Evolutionary conservation across 2,888 invertebrate genomes (phyloP), one percentile per base, ranked within the genome.

Genomic region (Torymus tubicola): DNA sequence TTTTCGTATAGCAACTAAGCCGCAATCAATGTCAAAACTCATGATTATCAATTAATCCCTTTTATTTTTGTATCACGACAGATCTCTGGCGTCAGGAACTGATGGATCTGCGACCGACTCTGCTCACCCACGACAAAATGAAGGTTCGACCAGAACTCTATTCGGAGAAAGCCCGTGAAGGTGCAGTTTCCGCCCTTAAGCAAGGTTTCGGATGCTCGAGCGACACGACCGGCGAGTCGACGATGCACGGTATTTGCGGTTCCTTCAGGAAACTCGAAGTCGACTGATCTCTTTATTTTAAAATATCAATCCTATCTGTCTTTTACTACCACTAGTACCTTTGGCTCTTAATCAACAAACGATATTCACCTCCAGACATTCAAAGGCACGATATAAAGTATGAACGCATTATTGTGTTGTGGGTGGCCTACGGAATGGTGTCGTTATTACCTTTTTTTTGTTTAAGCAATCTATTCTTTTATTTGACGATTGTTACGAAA

Each of bases 211-310:
- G 89, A 11, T 94, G 94, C 74, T 93, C 94, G 64, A 92, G 93
- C 0, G 94, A 94, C 24, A 50, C 93, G 93, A 8, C 86, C 88
- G 60, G 82, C 57, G 95, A 95, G 88, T 93, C 94, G 50, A 89
- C 94, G 70, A 89, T 89, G 83, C 92, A 94, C 84, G 95, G 95
- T 1, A 93, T 96, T 52, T 95, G 94, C 3, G 96, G 96, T 72
- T 95, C 95, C 87, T 96, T 96, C 89, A 92, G 96, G 83, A 95
- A 95, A 90, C 92, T 96, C 72, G 95, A 96, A 92, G 95, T 96
- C 55, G 96, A 96, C 91, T 96, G 90, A 92, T 85, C 14, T 57
- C 73, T 11, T 8, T 31, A 8, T 31, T 31, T 52, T 8, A 2
- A 50, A 13, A 42, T 8, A 11, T 11, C 13, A 14, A n/a, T 50